Evolutionary conservation across 2,797 vertebrate species (phyloP).

Genomic region (Columba guinea): DNA sequence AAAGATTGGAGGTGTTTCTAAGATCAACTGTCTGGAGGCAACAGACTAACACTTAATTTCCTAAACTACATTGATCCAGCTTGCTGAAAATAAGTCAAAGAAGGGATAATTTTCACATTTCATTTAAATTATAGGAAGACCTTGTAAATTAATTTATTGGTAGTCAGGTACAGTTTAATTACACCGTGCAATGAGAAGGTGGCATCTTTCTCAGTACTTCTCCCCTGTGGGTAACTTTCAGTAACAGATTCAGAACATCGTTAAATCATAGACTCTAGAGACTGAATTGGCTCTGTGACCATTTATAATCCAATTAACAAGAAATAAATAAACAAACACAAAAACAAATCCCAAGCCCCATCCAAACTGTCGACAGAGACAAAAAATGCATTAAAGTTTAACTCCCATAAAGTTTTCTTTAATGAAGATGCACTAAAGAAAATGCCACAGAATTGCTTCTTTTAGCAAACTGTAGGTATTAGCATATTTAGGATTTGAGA

Average conservation of each 20-base stretch:
- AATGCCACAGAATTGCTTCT: background rate
- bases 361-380: background rate
- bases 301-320: slow-evolving; percentile 64
- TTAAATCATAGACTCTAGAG: slow-evolving; percentile 22
- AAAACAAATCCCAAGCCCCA: background rate
- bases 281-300: slow-evolving; percentile 1
- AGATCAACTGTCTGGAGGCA: background rate
- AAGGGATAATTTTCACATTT: slow-evolving; percentile 43
- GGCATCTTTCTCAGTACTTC: background rate
- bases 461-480: background rate
- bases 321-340: slow-evolving; percentile 49
- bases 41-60: background rate
- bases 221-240: background rate
- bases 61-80: background rate
- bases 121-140: background rate
- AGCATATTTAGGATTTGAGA: background rate
- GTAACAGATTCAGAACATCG: background rate
- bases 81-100: slow-evolving; percentile 17
- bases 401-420: slow-evolving; percentile 9
- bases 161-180: slow-evolving; percentile 48
- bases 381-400: slow-evolving; percentile 21
- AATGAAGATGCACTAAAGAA: background rate
- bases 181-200: background rate
- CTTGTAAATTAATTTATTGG: slow-evolving; percentile 15
- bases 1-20: background rate